These are phyloP conservation scores for Helicoverpa assulta DNA, from an alignment of 2,888 invertebrate species.

Conservation along the genomic window DNA sequence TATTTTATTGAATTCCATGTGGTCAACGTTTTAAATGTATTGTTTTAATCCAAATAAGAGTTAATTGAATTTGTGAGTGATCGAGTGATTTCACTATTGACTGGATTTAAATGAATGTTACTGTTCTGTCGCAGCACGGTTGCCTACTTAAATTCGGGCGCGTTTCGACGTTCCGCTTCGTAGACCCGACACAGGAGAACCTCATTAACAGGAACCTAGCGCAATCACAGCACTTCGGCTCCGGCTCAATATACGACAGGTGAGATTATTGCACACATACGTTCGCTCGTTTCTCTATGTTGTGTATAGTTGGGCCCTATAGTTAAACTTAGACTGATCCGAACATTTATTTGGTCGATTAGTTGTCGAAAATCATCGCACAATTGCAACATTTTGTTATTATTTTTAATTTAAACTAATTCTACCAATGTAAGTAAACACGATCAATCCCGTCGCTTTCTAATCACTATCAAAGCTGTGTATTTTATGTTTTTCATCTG, in stretches of 20 bases:
- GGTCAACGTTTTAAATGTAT: slow-evolving; percentile 36
- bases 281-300: slow-evolving; percentile 67
- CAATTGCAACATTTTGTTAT: slow-evolving; percentile 72
- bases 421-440: slow-evolving; percentile 64
- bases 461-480: slow-evolving; percentile 73
- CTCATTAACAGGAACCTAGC: slow-evolving; percentile 94
- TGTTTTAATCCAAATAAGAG: slow-evolving; percentile 12
- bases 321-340: slow-evolving; percentile 64
- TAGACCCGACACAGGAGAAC: slow-evolving; percentile 95
- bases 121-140: slow-evolving; percentile 91
- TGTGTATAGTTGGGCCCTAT: slow-evolving; percentile 74
- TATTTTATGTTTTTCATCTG: slow-evolving; percentile 78
- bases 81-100: slow-evolving; percentile 14
- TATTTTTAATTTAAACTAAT: slow-evolving; percentile 71
- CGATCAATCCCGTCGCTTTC: slow-evolving; percentile 75
- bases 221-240: slow-evolving; percentile 93
- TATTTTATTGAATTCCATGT: slow-evolving; percentile 29
- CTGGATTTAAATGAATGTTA: slow-evolving; percentile 22
- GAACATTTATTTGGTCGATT: slow-evolving; percentile 56
- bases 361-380: slow-evolving; percentile 64
- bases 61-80: not conserved
- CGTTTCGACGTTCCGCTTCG: slow-evolving; percentile 95
- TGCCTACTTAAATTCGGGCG: slow-evolving; percentile 96
- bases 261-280: slow-evolving; percentile 76
- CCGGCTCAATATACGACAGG: slow-evolving; percentile 95